A percentile compares a stretch with the other conserved stretches of the same genome.
These are phyloP conservation scores for Aleadryas rufinucha DNA, from an alignment of 2,113 vertebrate species.

Conservation along the genomic window DNA sequence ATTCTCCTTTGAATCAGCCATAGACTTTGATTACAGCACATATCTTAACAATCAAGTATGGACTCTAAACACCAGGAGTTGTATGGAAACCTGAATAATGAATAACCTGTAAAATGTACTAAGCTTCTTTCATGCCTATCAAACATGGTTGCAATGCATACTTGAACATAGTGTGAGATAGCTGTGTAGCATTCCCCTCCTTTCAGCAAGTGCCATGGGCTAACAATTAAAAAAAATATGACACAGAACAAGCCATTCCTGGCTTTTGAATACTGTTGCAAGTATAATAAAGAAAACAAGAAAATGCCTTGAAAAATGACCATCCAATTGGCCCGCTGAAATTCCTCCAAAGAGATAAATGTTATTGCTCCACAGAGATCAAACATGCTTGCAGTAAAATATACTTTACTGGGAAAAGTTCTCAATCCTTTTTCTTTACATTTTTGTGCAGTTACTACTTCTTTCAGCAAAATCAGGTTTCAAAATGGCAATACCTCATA, in stretches of 20 bases:
- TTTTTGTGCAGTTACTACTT: background rate
- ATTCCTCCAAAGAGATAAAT: background rate
- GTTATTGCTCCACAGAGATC: background rate
- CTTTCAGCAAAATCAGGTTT: background rate
- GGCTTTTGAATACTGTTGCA: background rate
- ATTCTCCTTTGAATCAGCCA: background rate
- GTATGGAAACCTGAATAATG: background rate
- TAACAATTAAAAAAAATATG: background rate
- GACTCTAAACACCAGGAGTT: background rate
- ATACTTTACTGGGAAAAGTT: background rate
- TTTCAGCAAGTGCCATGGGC: background rate
- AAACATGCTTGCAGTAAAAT: background rate
- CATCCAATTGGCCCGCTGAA: background rate
- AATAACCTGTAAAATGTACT: background rate
- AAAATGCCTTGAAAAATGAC: background rate
- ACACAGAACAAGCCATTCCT: background rate
- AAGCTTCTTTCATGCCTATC: background rate
- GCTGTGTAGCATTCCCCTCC: background rate
- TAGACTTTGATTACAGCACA: background rate
- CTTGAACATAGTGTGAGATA: background rate
- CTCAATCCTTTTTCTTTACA: fast-evolving
- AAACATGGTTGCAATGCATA: background rate
- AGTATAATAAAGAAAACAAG: background rate
- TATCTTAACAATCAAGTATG: background rate
- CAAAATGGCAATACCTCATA: background rate